Evolutionary conservation across 2,113 vertebrate species (phyloP).

Genomic region (Oncorhynchus kisutch): DNA sequence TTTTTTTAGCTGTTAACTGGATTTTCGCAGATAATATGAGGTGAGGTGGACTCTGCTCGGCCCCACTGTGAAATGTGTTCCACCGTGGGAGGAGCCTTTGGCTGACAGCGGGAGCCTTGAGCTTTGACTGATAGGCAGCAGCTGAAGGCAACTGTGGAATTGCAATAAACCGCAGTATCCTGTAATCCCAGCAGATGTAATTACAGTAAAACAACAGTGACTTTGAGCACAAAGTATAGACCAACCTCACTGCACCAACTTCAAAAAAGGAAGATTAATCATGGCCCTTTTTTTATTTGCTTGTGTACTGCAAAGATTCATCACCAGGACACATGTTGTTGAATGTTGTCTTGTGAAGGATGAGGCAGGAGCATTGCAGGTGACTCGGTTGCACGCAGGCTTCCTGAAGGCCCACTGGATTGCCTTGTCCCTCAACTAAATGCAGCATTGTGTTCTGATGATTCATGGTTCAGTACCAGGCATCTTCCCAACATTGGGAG

Average conservation of each 20-base stretch:
- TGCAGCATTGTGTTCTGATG: not conserved
- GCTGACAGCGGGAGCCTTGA: constrained; percentile 8
- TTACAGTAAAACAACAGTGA: not conserved
- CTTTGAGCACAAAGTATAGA: constrained; percentile 5
- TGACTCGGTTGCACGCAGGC: not conserved
- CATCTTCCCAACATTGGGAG: not conserved
- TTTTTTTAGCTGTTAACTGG: constrained; percentile 20
- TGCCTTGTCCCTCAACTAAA: not conserved
- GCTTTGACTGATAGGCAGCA: constrained; percentile 14
- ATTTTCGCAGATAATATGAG: constrained; percentile 7
- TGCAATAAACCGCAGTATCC: constrained; percentile 12
- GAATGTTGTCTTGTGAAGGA: constrained; percentile 5
- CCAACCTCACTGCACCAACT: not conserved
- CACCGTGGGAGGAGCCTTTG: constrained; percentile 1
- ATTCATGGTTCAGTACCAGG: constrained; percentile 2
- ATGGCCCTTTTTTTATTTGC: not conserved
- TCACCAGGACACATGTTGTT: constrained; percentile 2
- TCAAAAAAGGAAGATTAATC: not conserved
- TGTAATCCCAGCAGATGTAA: constrained; percentile 5
- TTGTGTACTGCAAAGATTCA: constrained; percentile 6
- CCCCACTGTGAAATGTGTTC: constrained; percentile 16
- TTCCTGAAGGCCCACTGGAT: not conserved
- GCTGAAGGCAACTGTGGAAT: not conserved
- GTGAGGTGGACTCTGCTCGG: constrained; percentile 4
- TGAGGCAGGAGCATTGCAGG: not conserved